A percentile compares a stretch with the other conserved stretches of the same genome.
These are phyloP conservation scores for Drosophila ohnishii DNA, from an alignment of 1,140 invertebrate genomes.

Conservation along the genomic window DNA sequence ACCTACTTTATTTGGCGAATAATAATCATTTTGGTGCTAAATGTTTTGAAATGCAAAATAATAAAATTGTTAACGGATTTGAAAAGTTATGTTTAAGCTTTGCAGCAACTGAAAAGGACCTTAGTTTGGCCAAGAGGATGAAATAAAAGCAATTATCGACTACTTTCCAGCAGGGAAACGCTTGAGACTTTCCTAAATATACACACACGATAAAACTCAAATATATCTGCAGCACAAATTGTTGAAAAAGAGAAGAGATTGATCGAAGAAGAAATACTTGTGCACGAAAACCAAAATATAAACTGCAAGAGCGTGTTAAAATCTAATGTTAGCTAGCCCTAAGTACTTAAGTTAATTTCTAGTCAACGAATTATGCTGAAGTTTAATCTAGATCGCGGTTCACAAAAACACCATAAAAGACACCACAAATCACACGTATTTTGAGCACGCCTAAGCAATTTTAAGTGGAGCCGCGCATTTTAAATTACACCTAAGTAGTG, in stretches of 20 bases:
- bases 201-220: constrained; percentile 21
- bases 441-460: constrained; percentile 66
- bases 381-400: constrained; percentile 50
- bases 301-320: constrained; percentile 54
- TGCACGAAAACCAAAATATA: constrained; percentile 59
- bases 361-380: constrained; percentile 80
- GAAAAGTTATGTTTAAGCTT: constrained; percentile 64
- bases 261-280: constrained; percentile 52
- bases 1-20: constrained; percentile 41
- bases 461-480: constrained; percentile 65
- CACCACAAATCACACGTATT: constrained; percentile 29
- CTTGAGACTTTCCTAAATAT: constrained; percentile 26
- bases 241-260: constrained; percentile 39
- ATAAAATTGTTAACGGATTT: constrained; percentile 60
- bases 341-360: constrained; percentile 80
- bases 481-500: constrained; percentile 63
- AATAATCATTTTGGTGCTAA: constrained; percentile 82
- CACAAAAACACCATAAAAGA: constrained; percentile 11
- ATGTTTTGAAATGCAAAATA: constrained; percentile 55
- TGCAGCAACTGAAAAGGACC: constrained; percentile 57
- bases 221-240: constrained; percentile 54
- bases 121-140: constrained; percentile 4
- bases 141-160: constrained; percentile 45
- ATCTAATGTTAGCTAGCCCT: constrained; percentile 51
- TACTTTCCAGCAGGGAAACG: constrained; percentile 40